Percentiles rank a stretch among this genome's conserved stretches.
phyloP scores from a whole-genome alignment of 2,888 invertebrate genomes.

The Caenorhabditis panamensis region DNA sequence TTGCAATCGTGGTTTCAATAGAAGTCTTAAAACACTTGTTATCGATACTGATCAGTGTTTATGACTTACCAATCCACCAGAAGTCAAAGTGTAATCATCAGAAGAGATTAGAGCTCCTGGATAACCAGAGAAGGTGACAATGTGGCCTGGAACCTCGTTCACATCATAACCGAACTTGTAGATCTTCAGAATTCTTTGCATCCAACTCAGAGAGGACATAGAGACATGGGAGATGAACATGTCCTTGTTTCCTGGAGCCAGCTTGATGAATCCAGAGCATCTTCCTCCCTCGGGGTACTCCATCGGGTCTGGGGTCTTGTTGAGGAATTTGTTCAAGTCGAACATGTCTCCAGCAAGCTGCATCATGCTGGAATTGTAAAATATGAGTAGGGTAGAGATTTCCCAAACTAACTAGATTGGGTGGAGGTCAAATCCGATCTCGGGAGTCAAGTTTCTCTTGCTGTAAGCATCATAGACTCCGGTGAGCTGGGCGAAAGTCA shows the following conservation, averaged over 20 bases:
- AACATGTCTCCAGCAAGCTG: conserved; percentile 80
- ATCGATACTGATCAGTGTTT: too few species aligned
- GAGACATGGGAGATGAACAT: conserved; percentile 79
- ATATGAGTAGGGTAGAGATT: background rate
- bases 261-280: conserved; percentile 79
- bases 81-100: conserved; percentile 81
- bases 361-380: conserved; percentile 74
- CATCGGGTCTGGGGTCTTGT: conserved; percentile 74
- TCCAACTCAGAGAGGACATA: conserved; percentile 79
- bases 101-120: conserved; percentile 80
- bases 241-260: conserved; percentile 75
- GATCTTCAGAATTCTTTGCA: conserved; percentile 79
- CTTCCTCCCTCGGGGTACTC: conserved; percentile 74
- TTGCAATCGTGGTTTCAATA: conserved; percentile 88
- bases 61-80: conserved; percentile 73
- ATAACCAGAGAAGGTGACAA: conserved; percentile 80
- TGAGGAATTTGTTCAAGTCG: conserved; percentile 77
- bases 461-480: conserved; percentile 77
- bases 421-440: conserved; percentile 75
- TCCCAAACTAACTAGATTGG: conserved; percentile 71
- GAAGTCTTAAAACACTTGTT: conserved; percentile 84
- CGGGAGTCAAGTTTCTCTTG: conserved; percentile 71
- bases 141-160: conserved; percentile 82
- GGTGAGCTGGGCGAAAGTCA: conserved; percentile 79
- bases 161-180: conserved; percentile 86